Percentiles rank a stretch among this genome's conserved stretches.
Conservation (phyloP, 1,140 invertebrate genomes). For the Xylocopa sonorina region DNA sequence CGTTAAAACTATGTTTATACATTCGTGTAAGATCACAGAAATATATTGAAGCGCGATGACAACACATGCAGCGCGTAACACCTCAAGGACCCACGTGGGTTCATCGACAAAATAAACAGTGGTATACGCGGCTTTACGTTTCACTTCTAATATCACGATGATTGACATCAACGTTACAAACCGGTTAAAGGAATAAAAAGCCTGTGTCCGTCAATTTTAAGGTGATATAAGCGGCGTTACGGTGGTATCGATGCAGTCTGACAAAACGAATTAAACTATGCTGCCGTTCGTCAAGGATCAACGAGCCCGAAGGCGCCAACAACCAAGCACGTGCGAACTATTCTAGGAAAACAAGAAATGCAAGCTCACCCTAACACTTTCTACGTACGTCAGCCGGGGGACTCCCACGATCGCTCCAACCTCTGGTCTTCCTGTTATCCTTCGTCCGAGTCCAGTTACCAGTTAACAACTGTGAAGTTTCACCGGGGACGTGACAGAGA, state of each 20-base stretch:
- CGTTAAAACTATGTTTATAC: not conserved
- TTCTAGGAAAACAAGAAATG: slow-evolving; percentile 13
- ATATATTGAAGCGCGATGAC: slow-evolving; percentile 5
- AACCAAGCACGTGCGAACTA: not conserved
- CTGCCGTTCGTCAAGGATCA: not conserved
- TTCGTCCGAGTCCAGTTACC: slow-evolving; percentile 13
- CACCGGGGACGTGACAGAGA: slow-evolving; percentile 34
- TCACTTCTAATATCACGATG: not conserved
- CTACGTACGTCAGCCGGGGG: slow-evolving; percentile 17
- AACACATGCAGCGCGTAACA: slow-evolving; percentile 16
- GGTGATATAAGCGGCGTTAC: not conserved
- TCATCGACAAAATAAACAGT: slow-evolving; percentile 39
- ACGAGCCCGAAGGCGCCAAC: not conserved
- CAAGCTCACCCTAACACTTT: slow-evolving; percentile 23
- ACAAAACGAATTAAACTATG: not conserved
- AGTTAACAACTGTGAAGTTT: slow-evolving; percentile 35
- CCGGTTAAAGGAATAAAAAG: not conserved
- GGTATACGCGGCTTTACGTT: slow-evolving; percentile 6
- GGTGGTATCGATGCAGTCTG: not conserved
- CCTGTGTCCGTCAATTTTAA: not conserved
- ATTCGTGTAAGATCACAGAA: not conserved
- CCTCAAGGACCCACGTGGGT: slow-evolving; percentile 55
- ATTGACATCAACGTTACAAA: not conserved
- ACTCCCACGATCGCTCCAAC: slow-evolving; percentile 11
- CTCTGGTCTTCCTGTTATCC: slow-evolving; percentile 17